Conservation (phyloP, 2,113 vertebrate genomes). For the Zingel zingel region DNA sequence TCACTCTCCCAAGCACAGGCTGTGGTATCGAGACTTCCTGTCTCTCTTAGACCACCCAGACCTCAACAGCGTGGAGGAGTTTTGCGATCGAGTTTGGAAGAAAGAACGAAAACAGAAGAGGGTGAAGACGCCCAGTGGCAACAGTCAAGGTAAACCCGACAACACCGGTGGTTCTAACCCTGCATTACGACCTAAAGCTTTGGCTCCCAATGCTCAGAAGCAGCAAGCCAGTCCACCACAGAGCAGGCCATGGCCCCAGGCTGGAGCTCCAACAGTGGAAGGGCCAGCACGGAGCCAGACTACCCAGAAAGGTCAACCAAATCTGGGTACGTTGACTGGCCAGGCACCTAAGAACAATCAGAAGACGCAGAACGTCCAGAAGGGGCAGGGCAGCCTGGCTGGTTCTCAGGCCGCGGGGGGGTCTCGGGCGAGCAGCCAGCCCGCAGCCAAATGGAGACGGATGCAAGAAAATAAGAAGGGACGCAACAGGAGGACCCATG, state of each 20-base stretch:
- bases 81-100: constrained; percentile 98
- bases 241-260: constrained; percentile 63
- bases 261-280: constrained; percentile 51
- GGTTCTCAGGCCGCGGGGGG: constrained; percentile 57
- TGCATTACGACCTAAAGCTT: constrained; percentile 55
- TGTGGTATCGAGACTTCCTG: constrained; percentile 98
- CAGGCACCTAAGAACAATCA: constrained; percentile 67
- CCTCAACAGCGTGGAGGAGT: constrained; percentile 97
- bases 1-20: constrained; percentile 89
- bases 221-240: constrained; percentile 71
- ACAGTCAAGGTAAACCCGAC: constrained; percentile 55
- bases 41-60: constrained; percentile 97
- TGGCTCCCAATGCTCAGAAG: constrained; percentile 71
- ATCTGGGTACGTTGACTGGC: constrained; percentile 33
- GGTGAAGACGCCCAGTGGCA: constrained; percentile 83
- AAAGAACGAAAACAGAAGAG: constrained; percentile 95
- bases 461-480: constrained; percentile 98
- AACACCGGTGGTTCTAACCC: neutral
- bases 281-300: constrained; percentile 58
- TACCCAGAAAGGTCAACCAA: constrained; percentile 58
- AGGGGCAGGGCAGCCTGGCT: constrained; percentile 40
- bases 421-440: constrained; percentile 69
- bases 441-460: constrained; percentile 94
- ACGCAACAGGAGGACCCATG: constrained; percentile 98
- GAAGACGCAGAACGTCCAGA: constrained; percentile 68